Conservation (phyloP, 2,888 invertebrate species). For the Ophion slaviceki region DNA sequence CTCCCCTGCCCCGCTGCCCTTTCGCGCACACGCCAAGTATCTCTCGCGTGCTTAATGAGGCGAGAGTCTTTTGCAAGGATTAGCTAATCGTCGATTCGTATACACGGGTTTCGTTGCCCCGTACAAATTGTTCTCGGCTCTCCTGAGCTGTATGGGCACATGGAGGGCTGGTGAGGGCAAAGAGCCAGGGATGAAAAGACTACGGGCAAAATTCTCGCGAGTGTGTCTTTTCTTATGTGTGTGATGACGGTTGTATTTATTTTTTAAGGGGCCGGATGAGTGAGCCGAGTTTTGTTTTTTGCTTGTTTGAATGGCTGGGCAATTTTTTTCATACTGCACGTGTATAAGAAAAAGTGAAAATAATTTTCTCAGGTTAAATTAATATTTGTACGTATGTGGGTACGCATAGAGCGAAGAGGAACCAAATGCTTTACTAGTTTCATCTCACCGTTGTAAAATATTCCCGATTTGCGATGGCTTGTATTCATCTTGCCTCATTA, state of each 20-base stretch:
- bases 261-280: not conserved
- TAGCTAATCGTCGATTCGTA: slow-evolving; percentile 3
- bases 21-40: not conserved
- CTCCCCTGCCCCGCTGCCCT: not conserved
- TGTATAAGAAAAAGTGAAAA: no score
- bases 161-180: not conserved
- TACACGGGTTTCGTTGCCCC: not conserved
- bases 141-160: not conserved
- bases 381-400: no score
- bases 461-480: no score
- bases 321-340: no score
- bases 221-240: not conserved
- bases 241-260: not conserved
- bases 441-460: no score
- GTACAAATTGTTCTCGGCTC: not conserved
- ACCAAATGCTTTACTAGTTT: no score
- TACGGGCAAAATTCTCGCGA: not conserved
- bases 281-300: not conserved
- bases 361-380: no score
- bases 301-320: not conserved
- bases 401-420: no score
- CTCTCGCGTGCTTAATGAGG: slow-evolving; percentile 16
- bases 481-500: no score
- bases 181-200: not conserved
- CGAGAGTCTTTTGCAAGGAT: slow-evolving; percentile 5